phyloP scores from a whole-genome alignment of 2,113 vertebrate genomes.

The Callochromis pleurospilus region DNA sequence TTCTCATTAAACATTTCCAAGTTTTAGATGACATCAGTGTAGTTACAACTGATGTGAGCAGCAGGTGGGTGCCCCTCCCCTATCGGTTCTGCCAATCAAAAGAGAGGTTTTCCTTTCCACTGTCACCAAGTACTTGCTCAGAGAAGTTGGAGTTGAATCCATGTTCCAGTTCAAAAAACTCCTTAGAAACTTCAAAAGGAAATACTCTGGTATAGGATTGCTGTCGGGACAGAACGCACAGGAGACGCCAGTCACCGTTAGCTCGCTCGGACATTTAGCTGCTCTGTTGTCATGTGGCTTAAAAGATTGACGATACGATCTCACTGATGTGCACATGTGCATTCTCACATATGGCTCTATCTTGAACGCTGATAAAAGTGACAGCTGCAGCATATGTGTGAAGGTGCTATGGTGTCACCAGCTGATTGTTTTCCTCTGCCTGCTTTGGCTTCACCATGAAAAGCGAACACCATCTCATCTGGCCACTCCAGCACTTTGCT shows the following conservation, averaged over 20 bases:
- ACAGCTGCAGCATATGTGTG: background rate
- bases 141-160: background rate
- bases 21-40: background rate
- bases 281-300: background rate
- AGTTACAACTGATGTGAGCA: background rate
- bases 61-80: background rate
- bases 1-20: background rate
- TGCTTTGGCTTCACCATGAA: background rate
- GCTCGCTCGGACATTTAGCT: background rate
- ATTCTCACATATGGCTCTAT: background rate
- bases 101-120: background rate
- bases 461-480: background rate
- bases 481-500: background rate
- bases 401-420: background rate
- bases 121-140: background rate
- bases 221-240: background rate
- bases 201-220: background rate
- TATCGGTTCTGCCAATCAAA: background rate
- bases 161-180: background rate
- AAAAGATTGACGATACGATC: background rate
- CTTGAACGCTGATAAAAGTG: background rate
- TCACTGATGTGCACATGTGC: background rate
- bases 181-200: background rate
- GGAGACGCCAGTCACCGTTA: background rate
- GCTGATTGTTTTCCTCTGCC: background rate